phyloP scores from a whole-genome alignment of 2,797 vertebrate species.

The Gastrophryne carolinensis region DNA sequence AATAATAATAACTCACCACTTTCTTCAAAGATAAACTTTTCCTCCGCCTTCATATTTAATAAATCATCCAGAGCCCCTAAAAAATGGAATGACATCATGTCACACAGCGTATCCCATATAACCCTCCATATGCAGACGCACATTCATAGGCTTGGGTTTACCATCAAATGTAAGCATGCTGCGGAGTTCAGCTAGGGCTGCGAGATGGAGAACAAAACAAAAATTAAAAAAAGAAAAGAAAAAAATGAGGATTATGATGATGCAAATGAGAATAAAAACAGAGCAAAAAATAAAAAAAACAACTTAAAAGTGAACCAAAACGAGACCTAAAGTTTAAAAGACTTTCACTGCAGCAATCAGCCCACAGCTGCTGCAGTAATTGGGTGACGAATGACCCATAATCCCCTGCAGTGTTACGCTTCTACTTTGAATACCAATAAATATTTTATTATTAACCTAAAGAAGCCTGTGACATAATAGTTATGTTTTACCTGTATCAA shows the following conservation, averaged over 20 bases:
- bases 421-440: too few relatives aligned
- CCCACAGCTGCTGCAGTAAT: too few relatives aligned
- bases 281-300: too few relatives aligned
- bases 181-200: constrained; percentile 54
- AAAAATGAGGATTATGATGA: not conserved
- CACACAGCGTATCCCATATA: not conserved
- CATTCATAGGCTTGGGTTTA: constrained; percentile 15
- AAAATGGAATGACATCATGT: not conserved
- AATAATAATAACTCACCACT: constrained; percentile 66
- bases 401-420: too few relatives aligned
- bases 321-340: too few relatives aligned
- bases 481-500: too few relatives aligned
- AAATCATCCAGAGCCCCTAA: constrained; percentile 67
- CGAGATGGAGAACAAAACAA: constrained; percentile 52
- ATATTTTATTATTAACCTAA: too few relatives aligned
- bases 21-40: constrained; percentile 45
- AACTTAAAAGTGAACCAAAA: too few relatives aligned
- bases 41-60: constrained; percentile 67
- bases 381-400: too few relatives aligned
- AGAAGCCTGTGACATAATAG: too few relatives aligned
- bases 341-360: too few relatives aligned
- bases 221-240: not conserved
- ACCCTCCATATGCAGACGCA: not conserved
- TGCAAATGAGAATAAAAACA: not conserved
- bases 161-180: constrained; percentile 56